These are phyloP conservation scores for Serripes groenlandicus DNA, from an alignment of 2,888 invertebrate genomes.

Conservation along the genomic window DNA sequence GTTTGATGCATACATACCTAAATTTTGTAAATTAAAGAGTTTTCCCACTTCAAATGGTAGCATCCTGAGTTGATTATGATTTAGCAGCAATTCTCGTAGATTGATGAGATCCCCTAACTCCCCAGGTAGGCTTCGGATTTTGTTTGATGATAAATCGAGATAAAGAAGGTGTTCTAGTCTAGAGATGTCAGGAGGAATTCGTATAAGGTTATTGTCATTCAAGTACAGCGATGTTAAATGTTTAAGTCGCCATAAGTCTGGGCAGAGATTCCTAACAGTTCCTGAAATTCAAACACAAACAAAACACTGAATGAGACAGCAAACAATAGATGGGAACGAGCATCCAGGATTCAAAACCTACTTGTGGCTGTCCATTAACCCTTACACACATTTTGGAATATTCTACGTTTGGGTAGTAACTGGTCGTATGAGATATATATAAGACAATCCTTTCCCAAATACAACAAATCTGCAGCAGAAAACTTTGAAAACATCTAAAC, in stretches of 20 bases:
- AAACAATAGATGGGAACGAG: too few relatives aligned
- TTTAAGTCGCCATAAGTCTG: constrained; percentile 95
- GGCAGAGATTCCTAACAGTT: constrained; percentile 97
- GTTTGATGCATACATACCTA: constrained; percentile 90
- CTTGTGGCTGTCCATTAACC: too few relatives aligned
- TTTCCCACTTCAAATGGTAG: constrained; percentile 99
- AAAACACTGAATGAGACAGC: too few relatives aligned
- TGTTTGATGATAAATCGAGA: constrained; percentile 97
- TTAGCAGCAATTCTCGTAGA: constrained; percentile 97
- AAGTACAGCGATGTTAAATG: constrained; percentile 98
- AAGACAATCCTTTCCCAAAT: too few relatives aligned
- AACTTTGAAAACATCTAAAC: too few relatives aligned
- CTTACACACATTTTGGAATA: too few relatives aligned
- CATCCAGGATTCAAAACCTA: too few relatives aligned
- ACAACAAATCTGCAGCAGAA: too few relatives aligned
- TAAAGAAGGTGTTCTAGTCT: constrained; percentile 93
- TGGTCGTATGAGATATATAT: too few relatives aligned
- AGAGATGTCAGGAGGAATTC: constrained; percentile 96
- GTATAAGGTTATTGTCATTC: constrained; percentile 97
- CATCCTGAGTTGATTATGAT: constrained; percentile 96
- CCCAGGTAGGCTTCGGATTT: constrained; percentile 96
- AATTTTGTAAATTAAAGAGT: constrained; percentile 97
- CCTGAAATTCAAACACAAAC: too few relatives aligned
- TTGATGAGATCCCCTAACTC: constrained; percentile 98
- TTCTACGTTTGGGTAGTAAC: too few relatives aligned